Base-by-base conservation (phyloP, 2,113 vertebrate species). In the Podarcis muralis region DNA sequence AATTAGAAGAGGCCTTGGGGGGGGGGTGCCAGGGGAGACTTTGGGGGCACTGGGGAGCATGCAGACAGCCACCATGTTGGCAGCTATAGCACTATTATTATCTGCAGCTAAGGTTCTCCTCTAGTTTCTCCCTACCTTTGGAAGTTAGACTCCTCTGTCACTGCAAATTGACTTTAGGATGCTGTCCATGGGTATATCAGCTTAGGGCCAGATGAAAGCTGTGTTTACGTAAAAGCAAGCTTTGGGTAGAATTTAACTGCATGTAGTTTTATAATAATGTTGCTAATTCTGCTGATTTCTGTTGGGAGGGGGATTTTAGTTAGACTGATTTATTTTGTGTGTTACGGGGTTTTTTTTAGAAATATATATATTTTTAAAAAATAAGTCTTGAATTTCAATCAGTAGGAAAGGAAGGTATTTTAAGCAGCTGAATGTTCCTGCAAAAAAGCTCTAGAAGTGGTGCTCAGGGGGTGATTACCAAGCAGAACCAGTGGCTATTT, bases 281-380 rank as follows among this genome's bases (percentile, higher is more conserved):
- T 76, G 37, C 74, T 23, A 18, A 35, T 74, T 68, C 23, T 66
- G 22, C 22, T 68, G 23, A 25, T 27, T 74, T 74, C n/a, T 72
- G n/a, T 72, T 72, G 13, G 30, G 12, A 30, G n/a, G 72, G 16
- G 18, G 12, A 53, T 35, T 75, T 75, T 75, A 20, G 32, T 35
- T 37, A 22, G 72, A 16, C 32, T 35, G n/a, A n/a, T 13, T 13
- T 72, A 72, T 72, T 72, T 32, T n/a, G 27, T 12, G 71, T 72
- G 11, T 72, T 43, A 0, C 0, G 0, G 25, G 12, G 30, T 1
- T 15, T 32, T 72, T 72, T 32, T 11, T 2, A 48, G 43, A 48
- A 48, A 11, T 48, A 0, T 48, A n/a, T n/a, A n/a, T n/a, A n/a
- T 43, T 43, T 43, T 43, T 43, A 48, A 48, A 23, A 66, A 11